These are phyloP conservation scores for Miichthys miiuy DNA, from an alignment of 2,797 vertebrate genomes.

Conservation along the genomic window DNA sequence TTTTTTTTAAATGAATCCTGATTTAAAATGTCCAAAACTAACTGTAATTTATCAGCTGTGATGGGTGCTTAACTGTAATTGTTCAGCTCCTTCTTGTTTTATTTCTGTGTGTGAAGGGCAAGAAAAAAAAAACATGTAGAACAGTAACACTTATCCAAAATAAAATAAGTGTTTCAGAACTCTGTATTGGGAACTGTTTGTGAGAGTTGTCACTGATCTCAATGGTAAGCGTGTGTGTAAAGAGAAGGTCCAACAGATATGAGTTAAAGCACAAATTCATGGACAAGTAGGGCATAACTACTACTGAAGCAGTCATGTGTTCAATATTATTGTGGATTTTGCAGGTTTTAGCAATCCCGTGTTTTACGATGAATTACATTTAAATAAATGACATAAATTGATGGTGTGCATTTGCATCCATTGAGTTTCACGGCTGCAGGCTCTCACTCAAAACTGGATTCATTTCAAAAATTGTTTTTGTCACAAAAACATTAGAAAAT, in stretches of 20 bases:
- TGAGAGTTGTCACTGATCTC: neutral
- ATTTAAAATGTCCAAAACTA: constrained; percentile 7
- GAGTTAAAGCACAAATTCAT: neutral
- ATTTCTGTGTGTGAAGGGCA: constrained; percentile 18
- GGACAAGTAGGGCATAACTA: no score
- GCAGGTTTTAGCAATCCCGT: neutral
- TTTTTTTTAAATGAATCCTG: neutral
- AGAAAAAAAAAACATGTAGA: neutral
- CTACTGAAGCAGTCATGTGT: neutral
- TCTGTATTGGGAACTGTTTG: constrained; percentile 8
- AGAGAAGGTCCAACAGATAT: neutral
- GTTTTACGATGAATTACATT: no score
- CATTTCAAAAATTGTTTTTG: no score
- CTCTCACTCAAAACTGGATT: no score
- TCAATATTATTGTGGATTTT: neutral
- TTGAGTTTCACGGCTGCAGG: no score
- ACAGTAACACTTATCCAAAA: constrained; percentile 25
- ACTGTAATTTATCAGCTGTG: constrained; percentile 10
- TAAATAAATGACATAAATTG: no score
- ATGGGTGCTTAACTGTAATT: neutral
- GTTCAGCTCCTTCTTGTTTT: constrained; percentile 16
- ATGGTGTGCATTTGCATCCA: no score
- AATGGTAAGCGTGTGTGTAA: neutral
- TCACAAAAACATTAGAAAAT: no score
- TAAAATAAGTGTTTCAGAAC: constrained; percentile 32